These are phyloP conservation scores for Sinocyclocheilus grahami DNA, from an alignment of 2,113 vertebrate genomes.

Conservation along the genomic window DNA sequence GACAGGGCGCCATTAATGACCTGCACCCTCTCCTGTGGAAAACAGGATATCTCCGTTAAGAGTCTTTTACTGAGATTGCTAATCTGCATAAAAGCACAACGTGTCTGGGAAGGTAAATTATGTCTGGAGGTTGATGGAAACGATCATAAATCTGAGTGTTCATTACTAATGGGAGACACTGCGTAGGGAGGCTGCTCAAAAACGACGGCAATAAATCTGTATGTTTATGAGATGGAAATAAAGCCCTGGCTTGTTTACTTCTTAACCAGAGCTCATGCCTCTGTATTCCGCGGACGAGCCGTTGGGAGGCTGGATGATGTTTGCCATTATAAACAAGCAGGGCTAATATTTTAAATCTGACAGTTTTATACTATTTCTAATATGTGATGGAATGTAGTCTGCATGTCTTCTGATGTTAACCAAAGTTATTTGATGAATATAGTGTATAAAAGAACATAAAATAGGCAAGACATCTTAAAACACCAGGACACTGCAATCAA, in stretches of 20 bases:
- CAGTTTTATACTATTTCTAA: constrained; percentile 33
- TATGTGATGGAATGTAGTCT: background rate
- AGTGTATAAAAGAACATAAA: constrained; percentile 23
- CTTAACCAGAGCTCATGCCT: constrained; percentile 59
- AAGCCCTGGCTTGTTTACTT: constrained; percentile 76
- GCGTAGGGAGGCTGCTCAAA: constrained; percentile 66
- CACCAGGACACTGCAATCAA: background rate
- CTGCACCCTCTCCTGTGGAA: constrained; percentile 85
- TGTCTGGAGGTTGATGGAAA: constrained; percentile 68
- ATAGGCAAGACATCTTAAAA: background rate
- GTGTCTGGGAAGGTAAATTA: constrained; percentile 68
- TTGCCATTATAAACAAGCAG: constrained; percentile 17
- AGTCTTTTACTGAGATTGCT: constrained; percentile 60
- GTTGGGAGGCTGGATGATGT: constrained; percentile 8
- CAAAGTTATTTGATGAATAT: background rate
- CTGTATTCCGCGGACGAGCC: constrained; percentile 62
- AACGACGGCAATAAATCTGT: constrained; percentile 80
- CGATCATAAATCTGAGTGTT: constrained; percentile 73
- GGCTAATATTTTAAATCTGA: constrained; percentile 38
- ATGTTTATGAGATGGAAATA: constrained; percentile 79
- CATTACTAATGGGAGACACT: constrained; percentile 75
- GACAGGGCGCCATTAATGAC: constrained; percentile 88
- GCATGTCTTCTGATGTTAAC: constrained; percentile 25
- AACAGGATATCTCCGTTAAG: constrained; percentile 63
- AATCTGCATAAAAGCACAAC: constrained; percentile 73